Conservation (phyloP, 2,888 invertebrate species). For the Vannuccia rotundouncinata region DNA sequence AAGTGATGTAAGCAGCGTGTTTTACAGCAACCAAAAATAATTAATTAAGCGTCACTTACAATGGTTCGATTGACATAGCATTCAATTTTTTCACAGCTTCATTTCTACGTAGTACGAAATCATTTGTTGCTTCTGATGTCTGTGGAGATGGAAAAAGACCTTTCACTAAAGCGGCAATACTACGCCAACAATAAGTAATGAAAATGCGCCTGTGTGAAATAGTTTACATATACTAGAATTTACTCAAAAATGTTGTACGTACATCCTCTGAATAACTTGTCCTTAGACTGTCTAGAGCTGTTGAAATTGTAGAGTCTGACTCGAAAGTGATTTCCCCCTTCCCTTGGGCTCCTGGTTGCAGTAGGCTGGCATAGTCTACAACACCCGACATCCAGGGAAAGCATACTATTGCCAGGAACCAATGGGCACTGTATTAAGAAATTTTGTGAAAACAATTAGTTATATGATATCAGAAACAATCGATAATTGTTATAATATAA, state of each 20-base stretch:
- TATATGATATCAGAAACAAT: neutral
- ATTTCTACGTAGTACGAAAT: neutral
- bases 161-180: too few species aligned
- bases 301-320: neutral
- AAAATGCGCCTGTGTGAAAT: too few species aligned
- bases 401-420: constrained; percentile 94
- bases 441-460: neutral
- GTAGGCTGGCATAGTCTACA: constrained; percentile 24
- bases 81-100: neutral
- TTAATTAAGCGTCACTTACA: neutral
- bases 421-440: constrained; percentile 66
- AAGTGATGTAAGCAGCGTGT: neutral
- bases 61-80: neutral
- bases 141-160: neutral
- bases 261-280: neutral
- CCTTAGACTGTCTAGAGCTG: neutral
- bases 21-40: neutral
- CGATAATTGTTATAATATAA: neutral
- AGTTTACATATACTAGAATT: too few species aligned
- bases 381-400: constrained; percentile 71
- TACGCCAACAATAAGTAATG: too few species aligned
- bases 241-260: neutral
- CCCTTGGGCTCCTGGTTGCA: neutral
- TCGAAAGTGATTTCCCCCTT: neutral
- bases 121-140: neutral